Base-by-base conservation (phyloP, 2,888 invertebrate species). In the Melipona bicolor region DNA sequence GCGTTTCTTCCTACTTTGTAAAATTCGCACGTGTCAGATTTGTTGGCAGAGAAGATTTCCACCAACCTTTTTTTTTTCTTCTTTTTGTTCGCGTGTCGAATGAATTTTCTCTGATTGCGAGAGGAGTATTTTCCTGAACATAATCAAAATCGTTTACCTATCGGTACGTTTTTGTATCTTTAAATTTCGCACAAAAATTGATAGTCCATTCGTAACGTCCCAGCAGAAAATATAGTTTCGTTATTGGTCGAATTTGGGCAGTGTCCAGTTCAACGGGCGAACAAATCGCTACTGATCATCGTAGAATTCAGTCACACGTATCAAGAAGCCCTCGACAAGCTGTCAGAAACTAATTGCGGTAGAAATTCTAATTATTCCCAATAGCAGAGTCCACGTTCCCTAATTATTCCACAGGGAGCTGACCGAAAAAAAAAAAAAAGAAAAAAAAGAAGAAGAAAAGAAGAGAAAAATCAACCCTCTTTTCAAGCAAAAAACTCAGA, bases 331-430 rank as follows among this genome's bases (percentile, higher is more conserved):
- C 50, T 64, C 65, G 54, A 74, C 74, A 52, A 75, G 54, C 65
- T 24, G 74, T 50, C 67, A 32, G 27, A 21, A 49, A 59, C 27
- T 68, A 67, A 76, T 76, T 68, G 73, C 50, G 9, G 54, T 24
- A 36, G 17, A 62, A 50, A 64, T 62, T 21, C 50, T 32, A 27
- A 27, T 27, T 27, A 68, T 62, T 69, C 50, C 75, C 82, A n/a
- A 27, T 6, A 21, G 36, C 17, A 3, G 6, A 24, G 17, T 9
- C 24, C 32, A n/a, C 13, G 67, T 54, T 21, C n/a, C 36, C 67
- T 77, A 77, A 83, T 83, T 82, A 83, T 73, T 27, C 21, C 49
- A 19, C 1, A 5, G 27, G 6, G 52, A 27, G 59, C 32, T 27
- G 43, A 43, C 43, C 43, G 6, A 43, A 43, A 43, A 61, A 43